These are phyloP conservation scores for Porites evermanni DNA, from an alignment of 92 coral and sea anemone genomes.

Conservation along the genomic window DNA sequence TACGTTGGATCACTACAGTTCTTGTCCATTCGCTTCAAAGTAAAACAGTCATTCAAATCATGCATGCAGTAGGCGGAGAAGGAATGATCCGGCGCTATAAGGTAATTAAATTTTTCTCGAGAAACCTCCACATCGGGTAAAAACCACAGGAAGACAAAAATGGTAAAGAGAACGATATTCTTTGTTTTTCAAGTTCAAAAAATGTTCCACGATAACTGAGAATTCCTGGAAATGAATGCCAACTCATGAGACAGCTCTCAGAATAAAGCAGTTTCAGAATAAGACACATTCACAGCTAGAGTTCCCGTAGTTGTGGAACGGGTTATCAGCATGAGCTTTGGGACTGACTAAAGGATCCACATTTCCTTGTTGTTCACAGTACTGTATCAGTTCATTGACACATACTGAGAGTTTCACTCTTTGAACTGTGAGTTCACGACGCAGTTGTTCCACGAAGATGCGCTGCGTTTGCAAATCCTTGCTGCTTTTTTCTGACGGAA, in stretches of 20 bases:
- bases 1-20: background rate
- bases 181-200: background rate
- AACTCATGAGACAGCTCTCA: background rate
- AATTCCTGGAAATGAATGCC: background rate
- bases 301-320: constrained; percentile 61
- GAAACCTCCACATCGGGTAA: background rate
- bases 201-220: background rate
- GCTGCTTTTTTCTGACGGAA: constrained; percentile 54
- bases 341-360: constrained; percentile 77
- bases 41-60: background rate
- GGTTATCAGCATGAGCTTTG: constrained; percentile 72
- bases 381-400: constrained; percentile 76
- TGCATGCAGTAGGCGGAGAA: background rate
- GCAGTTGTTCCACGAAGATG: constrained; percentile 79
- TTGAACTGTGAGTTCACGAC: constrained; percentile 76
- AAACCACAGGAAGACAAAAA: background rate
- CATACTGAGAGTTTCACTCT: constrained; percentile 82
- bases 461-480: constrained; percentile 80
- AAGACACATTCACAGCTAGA: constrained; percentile 51
- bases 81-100: background rate
- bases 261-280: constrained; percentile 14
- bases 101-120: too few relatives aligned
- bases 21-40: background rate
- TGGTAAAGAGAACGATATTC: background rate
- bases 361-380: constrained; percentile 78